phyloP scores from a whole-genome alignment of 2,113 vertebrate genomes.

The Bothrops jararaca region DNA sequence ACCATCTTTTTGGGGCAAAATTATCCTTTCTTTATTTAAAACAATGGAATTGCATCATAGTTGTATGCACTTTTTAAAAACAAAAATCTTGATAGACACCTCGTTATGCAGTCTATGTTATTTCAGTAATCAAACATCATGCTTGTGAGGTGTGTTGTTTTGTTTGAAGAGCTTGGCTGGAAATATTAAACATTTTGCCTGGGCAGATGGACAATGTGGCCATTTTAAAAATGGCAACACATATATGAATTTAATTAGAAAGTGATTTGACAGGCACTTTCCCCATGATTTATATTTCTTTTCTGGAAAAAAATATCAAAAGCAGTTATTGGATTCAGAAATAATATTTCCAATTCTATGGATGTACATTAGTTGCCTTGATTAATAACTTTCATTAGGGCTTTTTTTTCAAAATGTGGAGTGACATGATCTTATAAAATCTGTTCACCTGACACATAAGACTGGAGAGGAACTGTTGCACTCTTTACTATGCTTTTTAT shows the following conservation, averaged over 20 bases:
- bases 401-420: neutral
- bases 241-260: slow-evolving; percentile 73
- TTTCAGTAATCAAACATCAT: slow-evolving; percentile 6
- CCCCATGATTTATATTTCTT: slow-evolving; percentile 60
- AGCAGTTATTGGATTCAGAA: slow-evolving; percentile 43
- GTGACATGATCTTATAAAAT: neutral
- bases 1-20: neutral
- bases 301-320: slow-evolving; percentile 43
- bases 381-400: neutral
- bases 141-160: slow-evolving; percentile 23
- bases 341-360: neutral
- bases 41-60: neutral
- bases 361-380: neutral
- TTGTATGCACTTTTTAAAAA: neutral
- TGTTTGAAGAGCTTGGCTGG: slow-evolving; percentile 60
- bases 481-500: neutral
- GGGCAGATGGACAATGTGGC: slow-evolving; percentile 71
- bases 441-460: neutral
- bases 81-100: neutral
- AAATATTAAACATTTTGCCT: slow-evolving; percentile 64
- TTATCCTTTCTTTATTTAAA: neutral
- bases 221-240: slow-evolving; percentile 73
- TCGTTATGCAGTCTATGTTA: neutral
- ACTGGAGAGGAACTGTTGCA: neutral
- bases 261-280: slow-evolving; percentile 65